phyloP scores from a whole-genome alignment of 2,113 vertebrate species.

The Gallinago undulata region DNA sequence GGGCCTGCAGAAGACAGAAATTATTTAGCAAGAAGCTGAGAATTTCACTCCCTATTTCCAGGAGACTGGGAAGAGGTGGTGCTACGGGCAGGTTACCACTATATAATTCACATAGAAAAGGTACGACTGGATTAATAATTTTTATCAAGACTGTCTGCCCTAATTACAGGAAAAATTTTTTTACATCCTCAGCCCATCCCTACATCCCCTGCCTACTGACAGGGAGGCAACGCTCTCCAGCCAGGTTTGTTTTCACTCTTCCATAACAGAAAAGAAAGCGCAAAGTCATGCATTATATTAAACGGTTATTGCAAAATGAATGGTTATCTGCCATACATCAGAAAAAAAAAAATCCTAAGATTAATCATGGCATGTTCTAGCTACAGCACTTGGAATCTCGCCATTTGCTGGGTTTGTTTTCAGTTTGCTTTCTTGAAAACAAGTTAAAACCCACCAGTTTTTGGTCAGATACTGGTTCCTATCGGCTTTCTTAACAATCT shows the following conservation, averaged over 20 bases:
- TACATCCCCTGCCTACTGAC: not conserved
- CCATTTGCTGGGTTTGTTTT: not conserved
- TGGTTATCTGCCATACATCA: not conserved
- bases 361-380: not conserved
- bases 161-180: not conserved
- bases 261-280: not conserved
- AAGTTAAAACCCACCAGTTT: not conserved
- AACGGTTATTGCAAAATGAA: slow-evolving; percentile 1
- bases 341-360: not conserved
- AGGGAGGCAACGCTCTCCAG: not conserved
- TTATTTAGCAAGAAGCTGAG: not conserved
- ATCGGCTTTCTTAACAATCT: not conserved
- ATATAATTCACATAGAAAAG: not conserved
- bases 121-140: not conserved
- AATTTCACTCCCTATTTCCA: not conserved
- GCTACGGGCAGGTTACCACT: not conserved
- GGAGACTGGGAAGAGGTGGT: not conserved
- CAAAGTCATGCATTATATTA: not conserved
- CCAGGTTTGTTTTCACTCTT: not conserved
- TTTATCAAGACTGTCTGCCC: not conserved
- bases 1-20: not conserved
- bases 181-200: not conserved
- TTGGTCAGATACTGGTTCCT: not conserved
- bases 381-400: not conserved
- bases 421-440: not conserved